Evolutionary conservation across 1,140 invertebrate genomes (phyloP).

Genomic region (Zaprionus nigranus): DNA sequence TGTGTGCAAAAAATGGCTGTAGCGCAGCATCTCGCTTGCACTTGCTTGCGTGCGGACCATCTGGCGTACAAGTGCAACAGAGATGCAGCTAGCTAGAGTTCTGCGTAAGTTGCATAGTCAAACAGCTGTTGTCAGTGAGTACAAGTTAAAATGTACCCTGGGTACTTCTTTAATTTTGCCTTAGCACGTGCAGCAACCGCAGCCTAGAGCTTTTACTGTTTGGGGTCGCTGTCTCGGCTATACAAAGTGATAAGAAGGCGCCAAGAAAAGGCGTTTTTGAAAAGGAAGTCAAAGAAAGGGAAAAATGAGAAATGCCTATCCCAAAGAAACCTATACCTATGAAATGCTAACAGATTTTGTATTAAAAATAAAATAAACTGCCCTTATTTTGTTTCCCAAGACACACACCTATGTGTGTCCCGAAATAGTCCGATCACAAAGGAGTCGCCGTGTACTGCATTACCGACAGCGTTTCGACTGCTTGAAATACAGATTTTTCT

Average conservation of each 20-base stretch:
- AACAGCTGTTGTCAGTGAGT: conserved; percentile 28
- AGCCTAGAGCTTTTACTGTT: neutral
- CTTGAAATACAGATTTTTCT: too few relatives aligned
- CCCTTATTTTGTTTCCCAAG: too few relatives aligned
- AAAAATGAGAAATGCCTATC: too few relatives aligned
- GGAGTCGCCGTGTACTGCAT: too few relatives aligned
- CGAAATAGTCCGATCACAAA: too few relatives aligned
- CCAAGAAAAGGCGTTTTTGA: too few relatives aligned
- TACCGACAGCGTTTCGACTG: too few relatives aligned
- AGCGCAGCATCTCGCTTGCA: conserved; percentile 35
- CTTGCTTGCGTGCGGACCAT: neutral
- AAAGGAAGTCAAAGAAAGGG: too few relatives aligned
- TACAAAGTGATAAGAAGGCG: conserved; percentile 13
- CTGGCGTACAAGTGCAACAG: conserved; percentile 14
- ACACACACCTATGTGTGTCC: too few relatives aligned
- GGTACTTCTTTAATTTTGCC: neutral
- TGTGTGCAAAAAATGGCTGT: conserved; percentile 58
- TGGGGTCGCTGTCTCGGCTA: neutral
- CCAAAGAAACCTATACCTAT: too few relatives aligned
- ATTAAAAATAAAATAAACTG: too few relatives aligned
- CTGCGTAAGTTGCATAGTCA: neutral
- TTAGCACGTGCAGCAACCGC: neutral
- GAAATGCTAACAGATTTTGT: too few relatives aligned
- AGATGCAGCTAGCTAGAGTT: neutral
- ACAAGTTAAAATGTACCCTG: neutral